These are phyloP conservation scores for Pogonus chalceus DNA, from an alignment of 1,140 invertebrate species.

Conservation along the genomic window DNA sequence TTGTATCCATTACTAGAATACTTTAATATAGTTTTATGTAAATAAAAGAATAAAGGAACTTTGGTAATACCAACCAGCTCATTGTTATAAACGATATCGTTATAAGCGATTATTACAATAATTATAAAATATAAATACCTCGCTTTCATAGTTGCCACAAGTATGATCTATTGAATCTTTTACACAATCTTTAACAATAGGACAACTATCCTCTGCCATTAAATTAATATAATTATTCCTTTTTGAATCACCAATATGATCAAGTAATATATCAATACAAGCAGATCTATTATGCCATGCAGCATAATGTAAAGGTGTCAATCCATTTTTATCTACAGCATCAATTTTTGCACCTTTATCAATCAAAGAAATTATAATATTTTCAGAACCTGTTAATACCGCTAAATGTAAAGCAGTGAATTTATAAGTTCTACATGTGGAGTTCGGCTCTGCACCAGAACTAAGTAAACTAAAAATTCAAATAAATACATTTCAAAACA, in stretches of 20 bases:
- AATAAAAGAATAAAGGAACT: too few species aligned
- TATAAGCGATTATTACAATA: too few species aligned
- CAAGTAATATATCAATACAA: slow-evolving; percentile 50
- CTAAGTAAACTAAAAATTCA: too few species aligned
- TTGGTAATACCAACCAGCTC: too few species aligned
- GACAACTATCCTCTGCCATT: slow-evolving; percentile 35
- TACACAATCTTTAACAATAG: background rate
- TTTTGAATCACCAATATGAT: slow-evolving; percentile 11
- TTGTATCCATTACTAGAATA: too few species aligned
- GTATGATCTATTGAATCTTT: background rate
- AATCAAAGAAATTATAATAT: slow-evolving; percentile 33
- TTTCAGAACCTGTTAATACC: slow-evolving; percentile 31
- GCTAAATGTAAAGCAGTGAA: slow-evolving; percentile 37
- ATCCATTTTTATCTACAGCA: slow-evolving; percentile 35
- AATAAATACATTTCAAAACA: background rate
- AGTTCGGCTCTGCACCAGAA: slow-evolving; percentile 38
- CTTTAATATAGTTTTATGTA: too few species aligned
- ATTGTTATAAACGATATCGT: too few species aligned
- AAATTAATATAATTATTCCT: background rate
- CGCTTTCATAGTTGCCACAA: background rate
- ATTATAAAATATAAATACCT: background rate
- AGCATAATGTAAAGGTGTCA: slow-evolving; percentile 57
- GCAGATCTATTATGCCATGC: slow-evolving; percentile 51
- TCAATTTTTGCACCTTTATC: slow-evolving; percentile 32
- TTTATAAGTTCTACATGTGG: slow-evolving; percentile 36